phyloP scores from a whole-genome alignment of 92 coral and sea anemone genomes.

The Isaurus tuberculatus region DNA sequence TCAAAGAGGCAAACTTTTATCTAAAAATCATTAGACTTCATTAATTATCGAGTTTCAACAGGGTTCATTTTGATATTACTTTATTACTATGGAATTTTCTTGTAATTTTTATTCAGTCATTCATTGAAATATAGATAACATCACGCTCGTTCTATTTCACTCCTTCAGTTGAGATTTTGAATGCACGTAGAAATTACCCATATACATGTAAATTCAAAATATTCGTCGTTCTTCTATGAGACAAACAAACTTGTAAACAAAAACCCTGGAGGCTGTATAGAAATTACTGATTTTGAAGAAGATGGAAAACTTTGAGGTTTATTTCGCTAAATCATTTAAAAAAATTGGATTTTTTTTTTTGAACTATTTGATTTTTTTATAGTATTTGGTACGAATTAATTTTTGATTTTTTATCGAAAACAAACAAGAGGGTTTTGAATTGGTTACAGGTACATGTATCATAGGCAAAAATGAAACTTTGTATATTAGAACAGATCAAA shows the following conservation, averaged over 20 bases:
- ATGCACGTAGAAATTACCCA: not conserved
- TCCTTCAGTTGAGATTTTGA: not conserved
- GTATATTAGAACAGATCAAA: no score
- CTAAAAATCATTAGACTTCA: not conserved
- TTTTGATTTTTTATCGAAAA: no score
- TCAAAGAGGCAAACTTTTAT: not conserved
- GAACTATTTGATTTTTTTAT: no score
- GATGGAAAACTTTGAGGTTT: no score
- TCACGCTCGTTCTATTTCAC: not conserved
- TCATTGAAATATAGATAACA: not conserved
- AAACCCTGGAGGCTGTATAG: not conserved
- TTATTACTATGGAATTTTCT: not conserved
- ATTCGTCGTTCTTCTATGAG: not conserved
- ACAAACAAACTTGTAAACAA: not conserved
- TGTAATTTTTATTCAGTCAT: not conserved
- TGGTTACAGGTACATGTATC: no score
- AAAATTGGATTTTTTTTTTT: no score
- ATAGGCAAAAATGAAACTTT: no score
- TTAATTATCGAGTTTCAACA: not conserved
- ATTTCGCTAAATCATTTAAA: no score
- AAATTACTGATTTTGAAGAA: not conserved
- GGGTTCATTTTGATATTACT: not conserved
- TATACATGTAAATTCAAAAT: not conserved
- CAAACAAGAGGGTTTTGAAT: no score
- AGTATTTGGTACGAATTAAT: no score